Base-by-base conservation (phyloP, 2,113 vertebrate genomes). In the Zosterops pallidus region DNA sequence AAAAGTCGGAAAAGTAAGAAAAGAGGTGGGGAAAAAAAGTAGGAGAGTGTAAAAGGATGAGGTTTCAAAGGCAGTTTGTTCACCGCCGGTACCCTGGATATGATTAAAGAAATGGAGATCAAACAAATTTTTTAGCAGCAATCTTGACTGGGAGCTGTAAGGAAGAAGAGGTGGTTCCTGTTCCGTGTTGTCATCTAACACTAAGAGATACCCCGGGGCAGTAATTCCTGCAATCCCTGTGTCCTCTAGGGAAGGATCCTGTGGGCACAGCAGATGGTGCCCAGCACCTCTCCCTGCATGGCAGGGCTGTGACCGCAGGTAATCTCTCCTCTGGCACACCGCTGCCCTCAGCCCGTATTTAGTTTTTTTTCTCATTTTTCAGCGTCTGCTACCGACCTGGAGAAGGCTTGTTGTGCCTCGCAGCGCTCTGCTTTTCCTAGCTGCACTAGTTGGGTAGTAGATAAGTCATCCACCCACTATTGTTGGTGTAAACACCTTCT, bases 261-360 rank as follows among this genome's bases (percentile, higher is more conserved):
- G 2, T 1, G 71, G 47, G 2, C 52, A 2, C 46, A 0, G 7
- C 23, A 9, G 56, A 20, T 9, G 18, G 11, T 29, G 42, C 10
- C 25, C 59, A 20, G 26, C 25, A 0, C 14, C 11, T 41, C 28
- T 69, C 29, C 33, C 59, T 24, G 16, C 47, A 4, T 0, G n/a
- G 18, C 68, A 33, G 5, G 1, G 2, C 47, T 8, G 22, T 6
- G 29, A 4, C 14, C 12, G 2, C 8, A 0, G 14, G 24, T 33
- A 8, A 50, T 28, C 28, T 42, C 47, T 31, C 41, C 75, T 25
- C 47, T 8, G 3, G 1, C 44, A n/a, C 1, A 2, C 46, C 4
- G n/a, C 53, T 4, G 2, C 22, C 64, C 79, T 25, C 69, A 42
- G 25, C 44, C 57, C 10, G 4, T 3, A 0, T 28, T 56, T 12